Base-by-base conservation (phyloP, 2,797 vertebrate species). In the Chelmon rostratus region DNA sequence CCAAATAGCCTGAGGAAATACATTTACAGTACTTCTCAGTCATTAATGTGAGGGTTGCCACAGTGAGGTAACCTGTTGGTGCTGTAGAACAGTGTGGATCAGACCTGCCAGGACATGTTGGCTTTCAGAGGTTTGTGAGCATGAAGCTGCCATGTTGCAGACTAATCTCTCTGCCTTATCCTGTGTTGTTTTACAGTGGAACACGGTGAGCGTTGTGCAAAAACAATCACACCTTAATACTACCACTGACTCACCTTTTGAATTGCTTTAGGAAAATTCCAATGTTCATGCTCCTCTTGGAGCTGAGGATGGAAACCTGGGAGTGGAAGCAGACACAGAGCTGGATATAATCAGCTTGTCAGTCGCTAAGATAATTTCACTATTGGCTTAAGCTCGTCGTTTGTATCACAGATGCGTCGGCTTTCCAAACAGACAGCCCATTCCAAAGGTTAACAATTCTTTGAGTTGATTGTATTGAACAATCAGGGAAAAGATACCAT, bases 211-310 rank as follows among this genome's bases (percentile, higher is more conserved):
- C 12, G 76, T 76, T 66, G 56, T 25, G 70, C 40, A 82, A 81
- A 81, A 67, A 54, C 57, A 71, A 72, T 79, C 64, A 68, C 87
- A 83, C 81, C 85, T 69, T 57, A 49, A 37, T 12, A 62, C 15
- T 8, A 42, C 12, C 40, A 42, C 52, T 86, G 81, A 94, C 96
- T 95, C 90, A 96, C 97, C 96, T 91, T 84, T 92, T 97, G 71
- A 97, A 96, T 79, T 96, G 96, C 86, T 97, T 97, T 3, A 97
- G 94, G 88, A 97, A 96, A 88, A 97, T 97, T 35, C 95, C 96
- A 35, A 97, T 86, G 80, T 96, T 96, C 94, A 97, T 96, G 84
- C 94, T 96, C 69, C 94, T 95, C 92, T 97, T 97, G 73, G 96
- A 84, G 79, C 85, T 92, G 59, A 97, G 93, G 78, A 97, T 92